Evolutionary conservation across 2,113 vertebrate species (phyloP).

Genomic region (Cinclus mexicanus): DNA sequence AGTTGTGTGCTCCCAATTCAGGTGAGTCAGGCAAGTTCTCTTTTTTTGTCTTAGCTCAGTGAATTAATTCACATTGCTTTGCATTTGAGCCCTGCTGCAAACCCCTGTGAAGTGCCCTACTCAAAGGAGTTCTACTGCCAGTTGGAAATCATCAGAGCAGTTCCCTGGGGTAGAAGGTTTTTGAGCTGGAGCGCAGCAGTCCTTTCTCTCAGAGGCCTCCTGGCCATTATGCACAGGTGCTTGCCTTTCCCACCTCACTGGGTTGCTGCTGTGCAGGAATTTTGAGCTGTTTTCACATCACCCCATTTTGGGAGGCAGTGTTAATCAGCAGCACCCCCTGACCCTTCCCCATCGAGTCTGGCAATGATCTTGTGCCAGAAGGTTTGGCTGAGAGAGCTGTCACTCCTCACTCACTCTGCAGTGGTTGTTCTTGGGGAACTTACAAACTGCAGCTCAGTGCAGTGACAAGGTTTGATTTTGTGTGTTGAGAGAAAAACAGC

Average conservation of each 20-base stretch:
- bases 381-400: neutral
- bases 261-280: neutral
- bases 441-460: neutral
- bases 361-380: neutral
- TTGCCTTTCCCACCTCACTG: neutral
- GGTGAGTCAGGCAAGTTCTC: neutral
- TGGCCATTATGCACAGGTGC: neutral
- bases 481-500: neutral
- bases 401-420: neutral
- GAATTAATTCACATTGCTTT: neutral
- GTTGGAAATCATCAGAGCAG: neutral
- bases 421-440: neutral
- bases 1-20: neutral
- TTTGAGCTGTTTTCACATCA: neutral
- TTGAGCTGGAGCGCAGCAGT: neutral
- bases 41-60: neutral
- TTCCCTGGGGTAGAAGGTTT: neutral
- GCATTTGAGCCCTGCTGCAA: neutral
- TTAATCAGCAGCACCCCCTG: neutral
- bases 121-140: neutral
- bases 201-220: neutral
- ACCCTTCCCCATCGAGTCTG: neutral
- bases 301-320: neutral
- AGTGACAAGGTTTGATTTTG: neutral
- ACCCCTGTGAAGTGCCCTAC: neutral